Evolutionary conservation across 2,113 vertebrate species (phyloP).

Genomic region (Ciconia stormi): DNA sequence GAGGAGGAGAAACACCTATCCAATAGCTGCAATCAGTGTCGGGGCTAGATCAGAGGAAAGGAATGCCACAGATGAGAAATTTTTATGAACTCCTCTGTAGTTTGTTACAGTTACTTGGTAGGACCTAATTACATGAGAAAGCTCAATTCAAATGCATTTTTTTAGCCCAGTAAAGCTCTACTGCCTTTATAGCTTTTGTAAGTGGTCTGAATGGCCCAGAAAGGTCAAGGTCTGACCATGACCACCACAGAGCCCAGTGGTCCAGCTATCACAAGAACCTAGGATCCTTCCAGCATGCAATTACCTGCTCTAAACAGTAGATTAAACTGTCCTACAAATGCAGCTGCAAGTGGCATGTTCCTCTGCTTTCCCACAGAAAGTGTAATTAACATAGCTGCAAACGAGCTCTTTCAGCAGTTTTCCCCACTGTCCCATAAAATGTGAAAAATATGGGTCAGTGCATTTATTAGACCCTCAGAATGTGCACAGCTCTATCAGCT

Average conservation of each 20-base stretch:
- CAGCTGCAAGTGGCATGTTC: conserved; percentile 23
- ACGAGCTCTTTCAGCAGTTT: conserved; percentile 61
- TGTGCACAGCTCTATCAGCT: conserved; percentile 44
- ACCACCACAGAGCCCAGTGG: neutral
- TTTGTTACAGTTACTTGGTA: neutral
- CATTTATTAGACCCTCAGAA: conserved; percentile 62
- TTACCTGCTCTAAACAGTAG: conserved; percentile 1
- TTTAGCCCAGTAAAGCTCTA: neutral
- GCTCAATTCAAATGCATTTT: neutral
- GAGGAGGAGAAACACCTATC: neutral
- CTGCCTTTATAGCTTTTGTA: neutral
- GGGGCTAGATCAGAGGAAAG: neutral
- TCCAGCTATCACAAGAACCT: neutral
- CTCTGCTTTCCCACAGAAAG: conserved; percentile 35
- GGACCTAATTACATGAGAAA: conserved; percentile 16
- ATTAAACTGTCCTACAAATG: conserved; percentile 22
- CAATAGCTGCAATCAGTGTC: neutral
- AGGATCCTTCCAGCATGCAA: neutral
- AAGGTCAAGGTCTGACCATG: neutral
- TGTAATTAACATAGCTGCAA: conserved; percentile 66
- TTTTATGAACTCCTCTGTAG: neutral
- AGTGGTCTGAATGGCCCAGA: neutral
- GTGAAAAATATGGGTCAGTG: conserved; percentile 64
- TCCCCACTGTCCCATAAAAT: conserved; percentile 67
- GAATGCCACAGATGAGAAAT: neutral